phyloP scores from a whole-genome alignment of 1,140 invertebrate genomes.

The Drosophila albomicans region DNA sequence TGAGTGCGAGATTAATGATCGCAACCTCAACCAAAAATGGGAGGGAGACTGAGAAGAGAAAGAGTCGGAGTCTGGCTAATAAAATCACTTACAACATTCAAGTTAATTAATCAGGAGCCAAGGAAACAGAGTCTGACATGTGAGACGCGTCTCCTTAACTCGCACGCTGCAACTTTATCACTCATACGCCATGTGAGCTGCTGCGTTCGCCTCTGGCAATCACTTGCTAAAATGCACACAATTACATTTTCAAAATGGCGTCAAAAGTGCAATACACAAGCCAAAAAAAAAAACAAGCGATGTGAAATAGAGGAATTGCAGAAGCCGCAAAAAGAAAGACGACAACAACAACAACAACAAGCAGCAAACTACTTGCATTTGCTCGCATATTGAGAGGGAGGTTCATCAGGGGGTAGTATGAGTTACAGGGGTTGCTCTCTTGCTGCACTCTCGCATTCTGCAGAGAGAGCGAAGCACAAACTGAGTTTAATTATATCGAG shows the following conservation, averaged over 20 bases:
- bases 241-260: conserved; percentile 78
- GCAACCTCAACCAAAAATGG: conserved; percentile 4
- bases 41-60: not conserved
- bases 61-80: conserved; percentile 17
- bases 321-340: conserved; percentile 48
- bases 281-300: not conserved
- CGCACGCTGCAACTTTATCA: not conserved
- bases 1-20: conserved; percentile 45
- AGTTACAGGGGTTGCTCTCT: conserved; percentile 35
- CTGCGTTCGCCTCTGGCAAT: conserved; percentile 33
- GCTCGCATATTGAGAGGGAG: not conserved
- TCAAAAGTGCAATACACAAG: conserved; percentile 60
- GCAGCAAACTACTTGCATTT: not conserved
- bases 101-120: conserved; percentile 45
- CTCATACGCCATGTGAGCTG: not conserved
- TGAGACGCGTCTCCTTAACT: not conserved
- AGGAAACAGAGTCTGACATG: conserved; percentile 3
- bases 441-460: conserved; percentile 33
- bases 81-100: conserved; percentile 21
- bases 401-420: conserved; percentile 20
- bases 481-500: conserved; percentile 79
- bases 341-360: not conserved
- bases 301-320: conserved; percentile 15
- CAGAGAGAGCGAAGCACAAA: conserved; percentile 20
- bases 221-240: conserved; percentile 62